phyloP scores from a whole-genome alignment of 2,113 vertebrate genomes.

The Picathartes gymnocephalus region DNA sequence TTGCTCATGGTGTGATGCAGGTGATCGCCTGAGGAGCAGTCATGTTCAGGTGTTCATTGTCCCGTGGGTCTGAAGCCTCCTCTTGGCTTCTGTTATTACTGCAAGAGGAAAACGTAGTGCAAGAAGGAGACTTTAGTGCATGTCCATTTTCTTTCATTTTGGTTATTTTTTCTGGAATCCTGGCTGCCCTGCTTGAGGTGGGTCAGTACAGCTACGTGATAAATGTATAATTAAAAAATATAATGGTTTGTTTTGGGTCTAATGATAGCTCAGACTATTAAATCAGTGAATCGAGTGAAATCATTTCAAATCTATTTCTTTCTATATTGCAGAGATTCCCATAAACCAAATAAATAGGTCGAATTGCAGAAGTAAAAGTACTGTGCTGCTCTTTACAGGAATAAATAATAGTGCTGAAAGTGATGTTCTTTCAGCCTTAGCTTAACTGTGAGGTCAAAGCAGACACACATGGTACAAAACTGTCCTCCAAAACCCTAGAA shows the following conservation, averaged over 20 bases:
- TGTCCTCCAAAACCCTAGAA: not conserved
- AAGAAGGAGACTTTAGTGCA: fast-evolving
- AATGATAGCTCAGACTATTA: not conserved
- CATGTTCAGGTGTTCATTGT: not conserved
- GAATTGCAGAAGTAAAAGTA: not conserved
- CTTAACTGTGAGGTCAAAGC: no score
- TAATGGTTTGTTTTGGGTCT: not conserved
- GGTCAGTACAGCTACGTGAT: not conserved
- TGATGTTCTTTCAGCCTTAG: not conserved
- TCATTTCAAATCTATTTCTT: not conserved
- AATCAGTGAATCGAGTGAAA: not conserved
- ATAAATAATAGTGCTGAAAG: not conserved
- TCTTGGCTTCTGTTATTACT: not conserved
- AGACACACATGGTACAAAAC: fast-evolving
- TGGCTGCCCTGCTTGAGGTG: not conserved
- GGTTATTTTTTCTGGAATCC: not conserved
- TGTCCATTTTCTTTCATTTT: not conserved
- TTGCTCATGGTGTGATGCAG: not conserved
- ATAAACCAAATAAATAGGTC: not conserved
- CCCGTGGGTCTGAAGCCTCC: not conserved
- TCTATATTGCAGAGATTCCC: not conserved
- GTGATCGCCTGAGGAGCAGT: not conserved
- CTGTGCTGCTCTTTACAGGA: not conserved
- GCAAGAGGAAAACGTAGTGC: not conserved
- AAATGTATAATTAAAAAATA: not conserved